Evolutionary conservation across 2,113 vertebrate genomes (phyloP), one percentile per base, ranked within the genome.

Genomic region (Beaufortia kweichowensis): DNA sequence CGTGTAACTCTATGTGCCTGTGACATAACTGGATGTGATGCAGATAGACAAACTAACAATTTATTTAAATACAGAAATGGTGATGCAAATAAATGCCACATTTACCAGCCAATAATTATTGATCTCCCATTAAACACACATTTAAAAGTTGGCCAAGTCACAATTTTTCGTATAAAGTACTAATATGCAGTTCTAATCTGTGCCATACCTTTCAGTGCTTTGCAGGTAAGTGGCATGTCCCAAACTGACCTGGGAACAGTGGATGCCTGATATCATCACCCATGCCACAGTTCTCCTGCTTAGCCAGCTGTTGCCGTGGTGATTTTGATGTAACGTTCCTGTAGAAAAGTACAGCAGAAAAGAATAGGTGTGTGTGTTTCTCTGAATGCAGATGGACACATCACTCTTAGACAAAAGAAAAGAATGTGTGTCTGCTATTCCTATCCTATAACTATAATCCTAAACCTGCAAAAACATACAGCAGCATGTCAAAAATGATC

Each of bases 321-420:
- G 23, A 75, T 50, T 21, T 66, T 26, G 63, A 79, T 79, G 78
- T 29, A 72, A 72, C 69, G 60, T 79, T 74, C 71, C 70, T 75
- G 71, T 60, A 75, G 24, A 60, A 72, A 43, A 59, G 69, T 43
- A 29, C 69, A 26, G 23, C 21, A 6, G 55, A 43, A 39, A 55
- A 56, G 67, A 70, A 50, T 56, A 70, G 48, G 61, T 66, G 62
- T 74, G 76, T 78, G 59, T 63, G 35, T 62, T 28, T 76, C 56
- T 7, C 33, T 64, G 73, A 60, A 23, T 39, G 33, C 67, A 46
- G 46, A 23, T 10, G n/a, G 53, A 79, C 9, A n/a, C 29, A 79
- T 14, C 31, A 69, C 21, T 28, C 50, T 6, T 31, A 68, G 70
- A 66, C 24, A 29, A 26, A 46, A 29, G 24, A 57, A 55, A 48